Percentiles rank a stretch among this genome's conserved stretches.
Evolutionary conservation across 1,140 invertebrate genomes (phyloP).

Genomic region (Drosophila pseudoobscura): DNA sequence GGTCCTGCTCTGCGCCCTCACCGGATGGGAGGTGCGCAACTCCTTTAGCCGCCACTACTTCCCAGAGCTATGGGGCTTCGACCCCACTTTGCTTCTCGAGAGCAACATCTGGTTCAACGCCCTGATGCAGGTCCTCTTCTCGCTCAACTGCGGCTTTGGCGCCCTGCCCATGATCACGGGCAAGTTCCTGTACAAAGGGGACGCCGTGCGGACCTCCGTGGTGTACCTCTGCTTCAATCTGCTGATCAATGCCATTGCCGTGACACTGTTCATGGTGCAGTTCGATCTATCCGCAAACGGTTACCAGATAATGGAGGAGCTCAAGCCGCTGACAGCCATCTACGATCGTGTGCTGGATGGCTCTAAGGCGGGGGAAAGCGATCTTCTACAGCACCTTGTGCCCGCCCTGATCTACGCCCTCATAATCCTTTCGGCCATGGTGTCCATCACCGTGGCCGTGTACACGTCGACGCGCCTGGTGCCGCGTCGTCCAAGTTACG

Average conservation of each 20-base stretch:
- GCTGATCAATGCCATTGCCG: constrained; percentile 78
- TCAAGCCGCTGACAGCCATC: constrained; percentile 79
- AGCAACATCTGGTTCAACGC: constrained; percentile 82
- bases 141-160: constrained; percentile 78
- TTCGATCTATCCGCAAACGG: constrained; percentile 68
- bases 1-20: constrained; percentile 64
- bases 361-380: constrained; percentile 24
- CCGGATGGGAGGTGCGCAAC: constrained; percentile 79
- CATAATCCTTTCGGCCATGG: constrained; percentile 67
- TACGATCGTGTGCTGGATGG: constrained; percentile 72
- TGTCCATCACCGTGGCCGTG: constrained; percentile 73
- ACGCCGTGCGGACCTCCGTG: constrained; percentile 79
- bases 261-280: constrained; percentile 81
- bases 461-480: constrained; percentile 78
- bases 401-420: constrained; percentile 70
- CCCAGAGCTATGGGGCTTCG: constrained; percentile 73
- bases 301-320: constrained; percentile 64
- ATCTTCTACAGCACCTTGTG: constrained; percentile 58
- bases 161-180: constrained; percentile 80
- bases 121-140: constrained; percentile 78
- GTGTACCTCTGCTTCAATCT: constrained; percentile 82
- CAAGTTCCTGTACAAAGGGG: constrained; percentile 82
- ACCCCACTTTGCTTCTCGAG: constrained; percentile 47
- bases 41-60: constrained; percentile 70
- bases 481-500: constrained; percentile 76